A percentile compares a stretch with the other conserved stretches of the same genome.
phyloP scores from a whole-genome alignment of 2,113 vertebrate genomes.

The Arvicanthis niloticus region DNA sequence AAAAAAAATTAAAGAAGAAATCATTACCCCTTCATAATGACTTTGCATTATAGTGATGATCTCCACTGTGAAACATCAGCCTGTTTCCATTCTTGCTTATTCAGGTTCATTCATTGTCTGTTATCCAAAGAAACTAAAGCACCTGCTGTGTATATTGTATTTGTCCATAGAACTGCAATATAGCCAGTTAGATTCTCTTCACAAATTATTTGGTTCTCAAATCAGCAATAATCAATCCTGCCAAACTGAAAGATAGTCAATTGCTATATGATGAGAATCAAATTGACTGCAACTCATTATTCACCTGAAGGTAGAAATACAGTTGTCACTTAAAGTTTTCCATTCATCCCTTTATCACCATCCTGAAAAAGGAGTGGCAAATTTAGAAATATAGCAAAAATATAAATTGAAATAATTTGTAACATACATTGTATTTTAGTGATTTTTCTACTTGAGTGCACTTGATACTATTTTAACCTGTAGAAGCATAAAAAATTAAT shows the following conservation, averaged over 20 bases:
- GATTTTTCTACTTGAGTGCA: background rate
- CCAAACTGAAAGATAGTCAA: constrained; percentile 16
- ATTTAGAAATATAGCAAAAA: background rate
- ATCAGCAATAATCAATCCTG: constrained; percentile 6
- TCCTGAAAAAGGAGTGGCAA: background rate
- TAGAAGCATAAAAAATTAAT: background rate
- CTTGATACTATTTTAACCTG: background rate
- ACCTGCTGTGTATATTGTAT: background rate
- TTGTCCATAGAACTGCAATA: background rate
- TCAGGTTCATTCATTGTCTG: background rate
- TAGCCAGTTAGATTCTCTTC: background rate
- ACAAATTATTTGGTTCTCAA: constrained; percentile 19
- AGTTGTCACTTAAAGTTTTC: background rate
- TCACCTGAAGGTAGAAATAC: background rate
- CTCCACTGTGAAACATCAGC: background rate
- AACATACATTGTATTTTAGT: background rate
- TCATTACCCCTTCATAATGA: background rate
- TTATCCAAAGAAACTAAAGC: background rate
- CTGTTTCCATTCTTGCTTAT: background rate
- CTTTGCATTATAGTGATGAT: background rate
- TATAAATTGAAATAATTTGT: background rate
- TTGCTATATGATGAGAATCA: constrained; percentile 15
- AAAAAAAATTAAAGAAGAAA: background rate
- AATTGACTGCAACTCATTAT: background rate
- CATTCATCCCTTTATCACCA: too few species aligned